Base-by-base conservation (phyloP, 1,140 invertebrate species). In the Leptinotarsa lineolata region DNA sequence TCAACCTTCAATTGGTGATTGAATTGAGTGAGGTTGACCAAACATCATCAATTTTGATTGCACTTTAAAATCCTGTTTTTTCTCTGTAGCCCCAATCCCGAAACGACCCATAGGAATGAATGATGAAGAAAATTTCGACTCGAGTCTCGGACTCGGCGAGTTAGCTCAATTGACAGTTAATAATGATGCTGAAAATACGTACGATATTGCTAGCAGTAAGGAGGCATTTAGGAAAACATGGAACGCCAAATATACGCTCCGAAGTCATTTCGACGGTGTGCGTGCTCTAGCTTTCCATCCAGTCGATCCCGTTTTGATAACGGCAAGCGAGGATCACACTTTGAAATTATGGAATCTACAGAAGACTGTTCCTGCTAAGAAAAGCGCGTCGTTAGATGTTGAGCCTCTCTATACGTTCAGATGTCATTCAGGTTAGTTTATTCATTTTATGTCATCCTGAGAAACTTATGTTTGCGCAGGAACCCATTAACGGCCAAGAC, bases 281-380 rank as follows among this genome's bases (percentile, higher is more conserved):
- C 89, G 97, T 78, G 94, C 97, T 70, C 89, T 99, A 72, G 96
- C 96, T 78, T 99, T 99, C 89, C 98, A 99, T 88, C 97, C 98
- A 48, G 92, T 92, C 69, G 97, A 99, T 85, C 94, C 97, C 59
- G 95, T 99, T 64, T 88, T 99, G 64, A 95, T 99, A 80, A 99
- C 98, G 15, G 98, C 97, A 6, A 97, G 95, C 67, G 98, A 99
- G 87, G 98, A 99, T 88, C 95, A 98, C 83, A 99, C 98, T 63
- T 87, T 99, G 1, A 99, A 99, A 89, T 86, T 99, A 77, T 99
- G 98, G 98, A 99, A 99, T 90, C 87, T 99, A 79, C 95, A 98
- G 84, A 98, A 98, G 88, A 98, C 97, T 77, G 94, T 96, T 76
- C 94, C 95, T 81, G 95, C 95, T 68, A 99, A 99, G 89, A 98